Evolutionary conservation across 1,140 invertebrate genomes (phyloP), one percentile per base, ranked within the genome.

Genomic region (Leguminivora glycinivorella): DNA sequence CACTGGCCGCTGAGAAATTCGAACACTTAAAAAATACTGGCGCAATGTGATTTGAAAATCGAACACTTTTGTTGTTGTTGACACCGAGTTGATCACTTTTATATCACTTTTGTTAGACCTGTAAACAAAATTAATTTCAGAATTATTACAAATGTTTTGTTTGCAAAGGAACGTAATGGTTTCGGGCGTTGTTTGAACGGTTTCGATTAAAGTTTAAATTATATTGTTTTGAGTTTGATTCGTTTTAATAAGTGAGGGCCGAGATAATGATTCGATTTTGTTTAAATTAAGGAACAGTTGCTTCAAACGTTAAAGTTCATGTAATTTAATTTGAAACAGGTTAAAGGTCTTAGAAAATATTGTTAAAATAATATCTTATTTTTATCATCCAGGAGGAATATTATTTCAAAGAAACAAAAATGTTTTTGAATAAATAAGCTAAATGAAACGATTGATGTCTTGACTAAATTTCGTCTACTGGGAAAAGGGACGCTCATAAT

Each of bases 171-270:
- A 63, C 25, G 58, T 31, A 29, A 63, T 19, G 58, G 58, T 63
- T 29, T 26, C 56, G 14, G 26, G n/a, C 58, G 58, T 31, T 63
- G 58, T 63, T 63, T 63, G 26, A 29, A 31, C n/a, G 26, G 56
- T 26, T 52, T 63, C 26, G 58, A 63, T 63, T 63, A 63, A 63
- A 63, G 25, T 63, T 63, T 34, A 29, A 63, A 63, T 63, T 63
- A 63, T 63, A 29, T 29, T 63, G 58, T 63, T 63, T 63, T 63
- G 58, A 63, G 58, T 63, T 63, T 29, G 58, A 63, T 63, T 34
- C 58, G 29, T 63, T 63, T 63, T 63, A 63, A 63, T 63, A 63
- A 63, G 25, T 19, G 29, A 63, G 58, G 58, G 29, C 58, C 9
- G 9, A 63, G 58, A 63, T 63, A 63, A 63, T 63, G 29, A 26